Percentiles rank a stretch among this genome's conserved stretches.
Evolutionary conservation across 2,888 invertebrate genomes (phyloP).

Genomic region (Drosophila lutescens): DNA sequence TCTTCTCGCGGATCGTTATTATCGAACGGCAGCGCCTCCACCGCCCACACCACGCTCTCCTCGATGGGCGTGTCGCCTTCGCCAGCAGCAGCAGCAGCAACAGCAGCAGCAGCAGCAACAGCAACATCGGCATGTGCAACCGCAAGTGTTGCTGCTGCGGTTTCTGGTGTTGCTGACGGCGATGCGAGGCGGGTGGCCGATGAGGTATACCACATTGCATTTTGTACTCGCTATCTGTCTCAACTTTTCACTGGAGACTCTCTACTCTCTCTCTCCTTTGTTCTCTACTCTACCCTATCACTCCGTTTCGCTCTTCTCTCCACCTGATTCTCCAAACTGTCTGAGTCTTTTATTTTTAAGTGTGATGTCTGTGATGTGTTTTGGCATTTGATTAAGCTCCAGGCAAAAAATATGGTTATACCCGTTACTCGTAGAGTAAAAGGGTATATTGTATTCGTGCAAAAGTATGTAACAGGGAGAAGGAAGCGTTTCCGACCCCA

Average conservation of each 20-base stretch:
- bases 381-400: background rate
- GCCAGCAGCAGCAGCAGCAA: background rate
- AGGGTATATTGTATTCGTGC: no score
- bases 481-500: no score
- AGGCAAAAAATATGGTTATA: background rate
- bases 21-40: constrained; percentile 77
- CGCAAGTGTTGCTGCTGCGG: constrained; percentile 10
- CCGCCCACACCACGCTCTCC: constrained; percentile 74
- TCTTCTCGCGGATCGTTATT: constrained; percentile 82
- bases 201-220: constrained; percentile 48
- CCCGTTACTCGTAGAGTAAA: no score
- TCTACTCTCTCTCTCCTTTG: constrained; percentile 4
- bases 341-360: constrained; percentile 5
- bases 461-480: no score
- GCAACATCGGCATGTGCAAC: constrained; percentile 4
- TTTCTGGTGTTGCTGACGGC: constrained; percentile 9
- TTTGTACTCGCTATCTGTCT: constrained; percentile 21
- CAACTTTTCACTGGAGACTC: constrained; percentile 1
- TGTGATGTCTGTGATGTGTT: constrained; percentile 5
- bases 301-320: background rate
- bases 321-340: constrained; percentile 4
- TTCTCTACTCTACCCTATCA: background rate
- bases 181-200: constrained; percentile 39
- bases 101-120: background rate
- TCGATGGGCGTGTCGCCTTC: constrained; percentile 43